Conservation (phyloP, 2,113 vertebrate species). For the Scortum barcoo region DNA sequence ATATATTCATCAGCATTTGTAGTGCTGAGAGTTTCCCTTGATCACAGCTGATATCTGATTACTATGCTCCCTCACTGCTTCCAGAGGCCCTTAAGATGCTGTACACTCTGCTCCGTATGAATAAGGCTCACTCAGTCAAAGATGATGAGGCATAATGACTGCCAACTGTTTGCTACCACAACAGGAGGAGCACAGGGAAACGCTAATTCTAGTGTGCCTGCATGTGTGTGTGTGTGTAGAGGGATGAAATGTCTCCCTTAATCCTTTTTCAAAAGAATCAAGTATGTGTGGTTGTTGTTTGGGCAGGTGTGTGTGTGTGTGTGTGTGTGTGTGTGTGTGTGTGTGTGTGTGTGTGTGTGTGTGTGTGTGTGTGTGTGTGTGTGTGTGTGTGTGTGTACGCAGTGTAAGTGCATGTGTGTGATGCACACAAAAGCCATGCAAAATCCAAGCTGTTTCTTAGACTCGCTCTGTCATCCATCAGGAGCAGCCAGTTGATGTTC, state of each 20-base stretch:
- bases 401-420: too few species aligned
- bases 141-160: slow-evolving; percentile 49
- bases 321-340: not conserved
- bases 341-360: slow-evolving; percentile 4
- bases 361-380: slow-evolving; percentile 15
- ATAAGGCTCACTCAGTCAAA: slow-evolving; percentile 21
- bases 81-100: slow-evolving; percentile 24
- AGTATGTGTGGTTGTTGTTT: slow-evolving; percentile 7
- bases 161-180: slow-evolving; percentile 17
- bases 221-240: not conserved
- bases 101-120: slow-evolving; percentile 18
- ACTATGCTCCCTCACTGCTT: slow-evolving; percentile 9
- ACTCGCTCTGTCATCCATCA: slow-evolving; percentile 12
- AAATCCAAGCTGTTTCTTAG: slow-evolving; percentile 28
- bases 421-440: slow-evolving; percentile 19
- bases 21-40: not conserved
- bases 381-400: not conserved
- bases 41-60: slow-evolving; percentile 41
- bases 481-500: slow-evolving; percentile 12
- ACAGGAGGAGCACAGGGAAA: slow-evolving; percentile 26
- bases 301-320: slow-evolving; percentile 4
- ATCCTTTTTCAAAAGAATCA: slow-evolving; percentile 11
- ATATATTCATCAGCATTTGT: not conserved
- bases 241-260: slow-evolving; percentile 21
- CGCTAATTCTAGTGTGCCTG: slow-evolving; percentile 1